phyloP scores from a whole-genome alignment of 2,888 invertebrate species.

The Deroplatys truncata region DNA sequence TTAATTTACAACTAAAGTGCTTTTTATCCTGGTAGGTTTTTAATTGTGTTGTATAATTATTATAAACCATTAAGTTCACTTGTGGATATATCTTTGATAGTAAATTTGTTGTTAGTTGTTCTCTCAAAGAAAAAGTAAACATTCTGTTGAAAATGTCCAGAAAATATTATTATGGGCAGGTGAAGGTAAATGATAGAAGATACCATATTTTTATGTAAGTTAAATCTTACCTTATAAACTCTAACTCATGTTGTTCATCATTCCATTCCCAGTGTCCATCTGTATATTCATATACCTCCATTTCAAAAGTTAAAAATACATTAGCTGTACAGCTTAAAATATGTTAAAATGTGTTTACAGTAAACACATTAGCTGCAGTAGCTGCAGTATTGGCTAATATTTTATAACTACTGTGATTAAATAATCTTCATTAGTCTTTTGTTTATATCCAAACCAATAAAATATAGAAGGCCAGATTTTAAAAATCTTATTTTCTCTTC shows the following conservation, averaged over 20 bases:
- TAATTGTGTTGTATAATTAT: too few species aligned
- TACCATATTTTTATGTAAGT: constrained; percentile 4
- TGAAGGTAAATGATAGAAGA: too few species aligned
- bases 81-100: too few species aligned
- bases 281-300: not conserved
- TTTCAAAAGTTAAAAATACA: not conserved
- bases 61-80: too few species aligned
- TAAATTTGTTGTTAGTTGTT: too few species aligned
- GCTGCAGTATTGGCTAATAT: too few species aligned
- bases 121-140: too few species aligned
- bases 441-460: not conserved
- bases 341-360: not conserved
- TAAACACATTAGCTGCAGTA: not conserved
- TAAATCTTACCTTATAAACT: constrained; percentile 43
- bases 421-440: not conserved
- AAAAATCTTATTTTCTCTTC: not conserved
- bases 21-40: too few species aligned
- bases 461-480: not conserved
- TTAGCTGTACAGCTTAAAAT: not conserved
- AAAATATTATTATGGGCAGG: too few species aligned
- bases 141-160: too few species aligned
- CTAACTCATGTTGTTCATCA: constrained; percentile 39
- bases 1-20: too few species aligned
- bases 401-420: not conserved
- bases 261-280: constrained; percentile 54